phyloP scores from a whole-genome alignment of 2,888 invertebrate genomes.

The Zygogramma bicolorata region DNA sequence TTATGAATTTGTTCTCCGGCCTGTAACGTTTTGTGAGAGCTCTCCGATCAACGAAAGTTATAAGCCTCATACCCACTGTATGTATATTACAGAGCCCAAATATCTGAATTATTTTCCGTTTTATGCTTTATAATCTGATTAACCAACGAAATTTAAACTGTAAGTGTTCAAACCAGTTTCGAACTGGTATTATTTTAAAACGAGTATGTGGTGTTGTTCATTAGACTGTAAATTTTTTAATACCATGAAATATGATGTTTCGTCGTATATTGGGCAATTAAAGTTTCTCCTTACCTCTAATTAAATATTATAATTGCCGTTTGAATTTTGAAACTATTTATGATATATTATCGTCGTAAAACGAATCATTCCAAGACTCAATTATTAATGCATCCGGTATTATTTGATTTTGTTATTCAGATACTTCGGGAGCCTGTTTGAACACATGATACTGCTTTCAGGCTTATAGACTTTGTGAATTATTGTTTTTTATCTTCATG shows the following conservation, averaged over 20 bases:
- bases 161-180: slow-evolving; percentile 51
- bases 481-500: no score
- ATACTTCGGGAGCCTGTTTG: neutral
- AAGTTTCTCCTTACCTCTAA: slow-evolving; percentile 41
- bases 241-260: slow-evolving; percentile 44
- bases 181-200: slow-evolving; percentile 51
- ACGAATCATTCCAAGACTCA: slow-evolving; percentile 22
- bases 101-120: slow-evolving; percentile 47
- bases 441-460: neutral
- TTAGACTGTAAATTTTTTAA: slow-evolving; percentile 50
- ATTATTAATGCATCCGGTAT: slow-evolving; percentile 20
- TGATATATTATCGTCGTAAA: slow-evolving; percentile 31
- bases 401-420: neutral
- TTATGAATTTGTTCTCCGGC: neutral
- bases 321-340: slow-evolving; percentile 28
- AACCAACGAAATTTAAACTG: slow-evolving; percentile 48
- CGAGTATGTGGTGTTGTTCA: slow-evolving; percentile 47
- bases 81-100: slow-evolving; percentile 6
- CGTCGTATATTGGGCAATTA: slow-evolving; percentile 39
- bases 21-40: neutral
- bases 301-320: slow-evolving; percentile 42
- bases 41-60: slow-evolving; percentile 17
- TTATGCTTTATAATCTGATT: slow-evolving; percentile 50
- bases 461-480: neutral
- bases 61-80: slow-evolving; percentile 26